Base-by-base conservation (phyloP, 2,113 vertebrate genomes). In the Sprattus sprattus region DNA sequence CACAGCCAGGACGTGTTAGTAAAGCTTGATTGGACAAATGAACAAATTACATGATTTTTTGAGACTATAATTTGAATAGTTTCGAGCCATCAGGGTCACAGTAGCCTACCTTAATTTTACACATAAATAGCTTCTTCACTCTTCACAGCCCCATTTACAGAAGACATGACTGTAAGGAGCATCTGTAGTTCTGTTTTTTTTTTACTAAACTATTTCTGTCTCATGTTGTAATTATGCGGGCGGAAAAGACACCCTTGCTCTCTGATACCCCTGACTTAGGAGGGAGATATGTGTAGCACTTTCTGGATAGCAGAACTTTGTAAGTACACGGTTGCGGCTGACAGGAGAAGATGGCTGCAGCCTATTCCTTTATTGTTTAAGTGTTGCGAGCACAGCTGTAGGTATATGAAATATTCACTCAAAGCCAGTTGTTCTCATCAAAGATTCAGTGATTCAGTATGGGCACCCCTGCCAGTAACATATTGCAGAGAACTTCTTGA, bases 361-460 rank as follows among this genome's bases (percentile, higher is more conserved):
- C 11, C 25, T 78, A 15, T 78, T 78, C 71, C 71, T 78, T 78
- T 78, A 78, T 78, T 44, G 71, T 78, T 78, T 39, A 78, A 78
- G 71, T 39, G 71, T 78, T 78, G 13, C 13, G 28, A 78, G 71
- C 71, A 15, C 71, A 78, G 71, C 71, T 78, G 25, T 2, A 11
- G 13, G 71, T 13, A 32, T 78, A 78, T 78, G 71, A 78, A 78
- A 78, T 78, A 78, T 78, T 78, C 71, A 78, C 71, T 78, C 71
- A 78, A 78, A 78, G 71, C 71, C 71, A 78, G 71, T 78, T 78
- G 71, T 78, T 78, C 71, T 78, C 71, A 78, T 78, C 25, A 78
- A 78, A 78, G 10, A 78, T 78, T 78, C 28, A 39, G 28, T 10
- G 10, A 78, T 78, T 78, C 28, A 39, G 28, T 10, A 78, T 16